Conservation (phyloP, 2,797 vertebrate genomes). For the Falco rusticolus region DNA sequence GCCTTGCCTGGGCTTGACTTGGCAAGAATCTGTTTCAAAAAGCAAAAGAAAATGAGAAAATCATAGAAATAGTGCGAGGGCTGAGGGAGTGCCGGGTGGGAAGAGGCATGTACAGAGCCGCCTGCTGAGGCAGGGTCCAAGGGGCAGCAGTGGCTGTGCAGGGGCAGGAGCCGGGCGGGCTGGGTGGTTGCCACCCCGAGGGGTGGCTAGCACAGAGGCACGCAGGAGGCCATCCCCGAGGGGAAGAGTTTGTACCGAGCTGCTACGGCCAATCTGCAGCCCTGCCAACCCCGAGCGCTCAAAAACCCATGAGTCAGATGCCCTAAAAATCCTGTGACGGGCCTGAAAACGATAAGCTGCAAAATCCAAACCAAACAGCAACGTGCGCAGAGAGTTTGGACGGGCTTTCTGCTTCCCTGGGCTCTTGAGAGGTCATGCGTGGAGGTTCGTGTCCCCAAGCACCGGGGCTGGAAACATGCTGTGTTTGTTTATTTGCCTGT, state of each 20-base stretch:
- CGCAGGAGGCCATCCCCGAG: accelerated
- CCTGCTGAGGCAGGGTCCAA: background rate
- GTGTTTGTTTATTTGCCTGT: background rate
- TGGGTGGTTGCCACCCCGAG: background rate
- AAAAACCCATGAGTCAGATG: background rate
- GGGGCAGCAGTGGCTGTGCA: background rate
- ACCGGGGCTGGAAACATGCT: background rate
- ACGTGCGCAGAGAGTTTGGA: accelerated
- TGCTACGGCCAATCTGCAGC: background rate
- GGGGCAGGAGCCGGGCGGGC: background rate
- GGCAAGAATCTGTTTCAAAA: background rate
- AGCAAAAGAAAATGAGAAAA: background rate
- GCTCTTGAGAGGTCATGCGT: accelerated
- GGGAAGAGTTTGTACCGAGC: background rate
- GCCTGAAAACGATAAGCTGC: background rate
- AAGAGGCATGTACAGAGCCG: background rate
- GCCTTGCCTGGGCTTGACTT: too few species aligned
- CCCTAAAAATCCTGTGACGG: background rate
- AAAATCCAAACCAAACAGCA: accelerated
- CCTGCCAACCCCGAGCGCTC: background rate
- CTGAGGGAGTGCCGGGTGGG: accelerated
- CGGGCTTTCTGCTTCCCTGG: background rate
- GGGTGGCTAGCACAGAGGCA: background rate
- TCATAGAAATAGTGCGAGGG: accelerated
- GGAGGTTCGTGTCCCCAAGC: background rate